Percentiles rank a stretch among this genome's conserved stretches.
These are phyloP conservation scores for Menidia menidia DNA, from an alignment of 2,797 vertebrate species.

Conservation along the genomic window DNA sequence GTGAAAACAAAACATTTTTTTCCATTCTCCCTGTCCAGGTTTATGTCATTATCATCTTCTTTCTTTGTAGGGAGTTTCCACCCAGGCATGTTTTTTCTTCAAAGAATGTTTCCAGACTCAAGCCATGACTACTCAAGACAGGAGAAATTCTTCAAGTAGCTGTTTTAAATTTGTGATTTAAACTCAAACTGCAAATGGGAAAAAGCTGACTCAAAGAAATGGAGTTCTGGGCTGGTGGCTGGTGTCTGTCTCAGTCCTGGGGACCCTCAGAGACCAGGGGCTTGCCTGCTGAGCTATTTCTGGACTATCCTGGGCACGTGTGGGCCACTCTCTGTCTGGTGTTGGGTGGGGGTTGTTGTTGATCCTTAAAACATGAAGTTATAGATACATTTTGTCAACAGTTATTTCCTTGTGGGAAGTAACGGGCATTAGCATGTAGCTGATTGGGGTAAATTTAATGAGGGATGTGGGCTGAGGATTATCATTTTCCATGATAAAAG, in stretches of 20 bases:
- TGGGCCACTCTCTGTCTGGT: conserved; percentile 64
- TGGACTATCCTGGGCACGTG: conserved; percentile 48
- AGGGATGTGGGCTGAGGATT: not conserved
- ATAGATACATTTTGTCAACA: conserved; percentile 23
- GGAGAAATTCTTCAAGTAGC: conserved; percentile 12
- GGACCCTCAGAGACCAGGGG: conserved; percentile 44
- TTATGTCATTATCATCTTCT: conserved; percentile 22
- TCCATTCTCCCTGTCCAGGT: not conserved
- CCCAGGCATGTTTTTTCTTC: conserved; percentile 49
- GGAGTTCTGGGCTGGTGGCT: conserved; percentile 43
- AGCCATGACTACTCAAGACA: conserved; percentile 14
- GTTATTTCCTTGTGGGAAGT: conserved; percentile 8
- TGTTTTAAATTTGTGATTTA: conserved; percentile 64
- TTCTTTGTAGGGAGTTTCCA: conserved; percentile 30
- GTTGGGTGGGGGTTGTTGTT: conserved; percentile 46
- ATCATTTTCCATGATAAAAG: not conserved
- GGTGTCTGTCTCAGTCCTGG: conserved; percentile 15
- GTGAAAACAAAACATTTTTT: conserved; percentile 15
- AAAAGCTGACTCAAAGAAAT: conserved; percentile 40
- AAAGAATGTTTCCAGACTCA: conserved; percentile 26
- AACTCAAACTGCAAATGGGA: conserved; percentile 44
- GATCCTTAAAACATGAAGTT: conserved; percentile 34
- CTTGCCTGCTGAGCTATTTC: conserved; percentile 60
- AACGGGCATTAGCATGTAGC: not conserved
- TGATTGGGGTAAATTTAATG: not conserved